Evolutionary conservation across 2,113 vertebrate genomes (phyloP), one percentile per base, ranked within the genome.

Genomic region (Lepus americanus): DNA sequence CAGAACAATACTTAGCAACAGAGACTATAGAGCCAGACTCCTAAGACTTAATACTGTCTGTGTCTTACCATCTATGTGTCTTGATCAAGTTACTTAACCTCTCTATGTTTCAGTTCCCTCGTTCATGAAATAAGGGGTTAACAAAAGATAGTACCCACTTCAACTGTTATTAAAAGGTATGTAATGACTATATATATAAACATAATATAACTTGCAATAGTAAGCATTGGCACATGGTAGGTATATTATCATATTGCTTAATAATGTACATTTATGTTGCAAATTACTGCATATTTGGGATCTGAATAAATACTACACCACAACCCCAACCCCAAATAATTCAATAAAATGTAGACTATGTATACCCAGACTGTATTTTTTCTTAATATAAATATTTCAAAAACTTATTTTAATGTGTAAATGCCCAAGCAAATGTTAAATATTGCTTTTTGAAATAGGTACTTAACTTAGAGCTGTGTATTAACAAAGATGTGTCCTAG

Each of bases 281-380:
- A 88, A 83, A 95, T 25, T 69, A 63, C 53, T 95, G 39, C 76
- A 44, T 67, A 72, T 11, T n/a, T 53, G 44, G 29, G 20, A 92
- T 63, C 53, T 80, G 49, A 93, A 76, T 89, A 87, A 89, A 79
- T 11, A 92, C 0, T 59, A 19, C 17, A 59, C 55, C 55, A 59
- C 19, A 59, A 59, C 55, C 14, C 55, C 19, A 14, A 59, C 5
- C 55, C 55, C 55, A 59, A 59, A 14, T 55, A 82, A 39, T 90
- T 94, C 79, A 88, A 77, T 39, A 88, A 95, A 91, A 80, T 49
- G 16, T 31, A 91, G 31, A 73, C 12, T 88, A 78, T 25, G 55
- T 25, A 88, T 19, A 66, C 27, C 80, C n/a, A 39, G 29, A 16
- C 49, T 84, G 27, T 44, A 51, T 44, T 79, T 91, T 44, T 91